Conservation (phyloP, 2,888 invertebrate genomes). For the Tupiocoris notatus region DNA sequence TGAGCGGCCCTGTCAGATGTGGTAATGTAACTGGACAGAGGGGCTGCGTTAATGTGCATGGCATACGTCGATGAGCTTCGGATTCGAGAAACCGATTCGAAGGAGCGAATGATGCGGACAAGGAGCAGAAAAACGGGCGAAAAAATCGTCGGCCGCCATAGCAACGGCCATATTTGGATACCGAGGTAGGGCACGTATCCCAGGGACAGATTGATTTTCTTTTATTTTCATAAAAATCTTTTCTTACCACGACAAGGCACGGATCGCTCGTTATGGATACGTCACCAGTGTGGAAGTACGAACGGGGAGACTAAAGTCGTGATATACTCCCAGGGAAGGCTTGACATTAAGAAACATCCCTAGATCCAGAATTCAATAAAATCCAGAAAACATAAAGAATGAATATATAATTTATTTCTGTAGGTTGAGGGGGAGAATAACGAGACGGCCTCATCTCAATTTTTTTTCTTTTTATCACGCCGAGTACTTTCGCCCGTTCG, state of each 20-base stretch:
- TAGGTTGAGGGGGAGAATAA: no score
- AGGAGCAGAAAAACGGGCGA: neutral
- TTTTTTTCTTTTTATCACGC: no score
- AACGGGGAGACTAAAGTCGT: neutral
- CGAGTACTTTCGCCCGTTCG: no score
- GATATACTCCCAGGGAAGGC: neutral
- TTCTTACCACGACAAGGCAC: neutral
- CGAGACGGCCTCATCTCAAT: no score
- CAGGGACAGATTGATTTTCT: neutral
- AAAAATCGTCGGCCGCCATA: slow-evolving; percentile 14
- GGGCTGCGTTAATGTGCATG: neutral
- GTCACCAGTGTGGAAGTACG: neutral
- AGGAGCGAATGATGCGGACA: slow-evolving; percentile 18
- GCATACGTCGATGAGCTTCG: no score
- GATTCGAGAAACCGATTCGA: neutral
- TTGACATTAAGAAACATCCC: no score
- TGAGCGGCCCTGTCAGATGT: neutral
- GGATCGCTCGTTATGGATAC: neutral
- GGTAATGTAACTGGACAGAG: neutral
- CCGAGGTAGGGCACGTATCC: neutral
- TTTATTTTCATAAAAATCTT: neutral
- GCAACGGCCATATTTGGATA: slow-evolving; percentile 19
- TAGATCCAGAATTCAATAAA: no score
- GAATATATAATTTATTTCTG: no score
- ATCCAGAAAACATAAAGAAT: no score